A percentile compares a stretch with the other conserved stretches of the same genome.
These are phyloP conservation scores for Ophioninae sp. DNA, from an alignment of 2,888 invertebrate species.

Conservation along the genomic window DNA sequence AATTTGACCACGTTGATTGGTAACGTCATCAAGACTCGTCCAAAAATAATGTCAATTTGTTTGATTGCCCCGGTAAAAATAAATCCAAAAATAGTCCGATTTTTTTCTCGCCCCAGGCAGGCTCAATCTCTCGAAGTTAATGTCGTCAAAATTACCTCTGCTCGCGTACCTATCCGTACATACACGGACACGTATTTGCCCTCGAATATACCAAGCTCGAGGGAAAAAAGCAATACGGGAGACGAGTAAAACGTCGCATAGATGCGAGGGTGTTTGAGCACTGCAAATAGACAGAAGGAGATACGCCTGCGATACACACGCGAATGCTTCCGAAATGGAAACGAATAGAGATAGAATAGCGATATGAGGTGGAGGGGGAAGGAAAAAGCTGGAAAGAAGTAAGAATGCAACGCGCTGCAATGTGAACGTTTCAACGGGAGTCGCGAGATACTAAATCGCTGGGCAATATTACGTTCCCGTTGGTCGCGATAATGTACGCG, in stretches of 20 bases:
- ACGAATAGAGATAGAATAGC: constrained; percentile 39
- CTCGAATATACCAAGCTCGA: background rate
- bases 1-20: too few relatives aligned
- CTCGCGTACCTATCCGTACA: background rate
- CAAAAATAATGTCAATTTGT: too few relatives aligned
- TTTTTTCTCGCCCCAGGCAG: too few relatives aligned
- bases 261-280: constrained; percentile 5
- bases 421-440: background rate
- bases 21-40: too few relatives aligned
- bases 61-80: too few relatives aligned
- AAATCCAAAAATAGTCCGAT: too few relatives aligned
- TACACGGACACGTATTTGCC: background rate
- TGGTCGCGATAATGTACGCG: constrained; percentile 13
- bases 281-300: constrained; percentile 13
- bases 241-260: constrained; percentile 13
- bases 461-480: constrained; percentile 47
- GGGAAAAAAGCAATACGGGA: background rate
- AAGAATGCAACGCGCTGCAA: constrained; percentile 30
- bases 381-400: constrained; percentile 27
- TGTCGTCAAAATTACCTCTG: background rate
- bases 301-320: constrained; percentile 6
- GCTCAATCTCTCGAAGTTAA: background rate
- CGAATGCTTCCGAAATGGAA: constrained; percentile 33
- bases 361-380: background rate
- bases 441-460: constrained; percentile 36